These are phyloP conservation scores for Chloroceryle inda DNA, from an alignment of 2,797 vertebrate genomes.

Conservation along the genomic window DNA sequence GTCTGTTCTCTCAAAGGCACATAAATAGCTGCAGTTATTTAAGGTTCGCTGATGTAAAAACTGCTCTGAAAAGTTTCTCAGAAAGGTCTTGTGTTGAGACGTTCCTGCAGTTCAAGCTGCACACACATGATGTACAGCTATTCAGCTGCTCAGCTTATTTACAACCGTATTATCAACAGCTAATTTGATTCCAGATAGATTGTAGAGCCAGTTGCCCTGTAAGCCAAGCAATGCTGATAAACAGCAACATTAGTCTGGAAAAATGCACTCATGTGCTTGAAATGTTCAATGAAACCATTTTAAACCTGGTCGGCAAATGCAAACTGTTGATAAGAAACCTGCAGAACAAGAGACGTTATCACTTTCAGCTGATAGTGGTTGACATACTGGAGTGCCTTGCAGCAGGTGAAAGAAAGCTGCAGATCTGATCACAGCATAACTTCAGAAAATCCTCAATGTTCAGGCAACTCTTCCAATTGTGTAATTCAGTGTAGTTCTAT, in stretches of 20 bases:
- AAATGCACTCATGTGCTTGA: conserved; percentile 6
- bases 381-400: neutral
- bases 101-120: neutral
- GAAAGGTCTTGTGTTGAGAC: neutral
- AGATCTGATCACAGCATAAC: neutral
- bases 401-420: neutral
- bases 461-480: neutral
- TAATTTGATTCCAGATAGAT: conserved; percentile 52
- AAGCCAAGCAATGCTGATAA: neutral
- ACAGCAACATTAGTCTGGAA: neutral
- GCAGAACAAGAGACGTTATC: neutral
- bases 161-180: neutral
- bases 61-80: neutral
- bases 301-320: neutral
- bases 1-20: neutral
- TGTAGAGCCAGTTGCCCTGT: neutral
- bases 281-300: neutral
- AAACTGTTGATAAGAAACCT: conserved; percentile 21
- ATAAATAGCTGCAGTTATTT: neutral
- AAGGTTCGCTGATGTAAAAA: neutral
- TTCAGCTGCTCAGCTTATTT: conserved; percentile 22
- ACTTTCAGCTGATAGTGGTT: neutral
- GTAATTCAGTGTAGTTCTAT: neutral
- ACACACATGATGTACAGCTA: neutral
- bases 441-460: neutral